These are phyloP conservation scores for Python bivittatus DNA, from an alignment of 2,113 vertebrate species.

Conservation along the genomic window DNA sequence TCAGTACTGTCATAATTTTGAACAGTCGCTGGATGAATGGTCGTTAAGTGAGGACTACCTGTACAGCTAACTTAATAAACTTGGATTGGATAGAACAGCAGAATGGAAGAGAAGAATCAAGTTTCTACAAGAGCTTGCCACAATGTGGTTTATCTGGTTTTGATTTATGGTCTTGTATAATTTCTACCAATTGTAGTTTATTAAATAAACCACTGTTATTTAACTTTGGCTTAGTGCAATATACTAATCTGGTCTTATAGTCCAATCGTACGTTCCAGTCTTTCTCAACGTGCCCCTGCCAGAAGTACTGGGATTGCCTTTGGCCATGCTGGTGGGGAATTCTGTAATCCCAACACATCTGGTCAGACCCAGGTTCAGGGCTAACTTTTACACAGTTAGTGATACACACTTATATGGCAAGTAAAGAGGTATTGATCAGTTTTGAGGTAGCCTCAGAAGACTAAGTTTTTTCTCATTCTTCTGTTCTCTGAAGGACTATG, in stretches of 20 bases:
- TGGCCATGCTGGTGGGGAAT: neutral
- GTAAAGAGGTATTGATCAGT: neutral
- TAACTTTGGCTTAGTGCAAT: neutral
- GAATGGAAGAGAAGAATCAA: neutral
- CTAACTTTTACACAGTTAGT: neutral
- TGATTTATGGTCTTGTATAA: neutral
- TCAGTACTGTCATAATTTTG: too few relatives aligned
- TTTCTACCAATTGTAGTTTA: neutral
- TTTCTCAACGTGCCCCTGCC: neutral
- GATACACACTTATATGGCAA: neutral
- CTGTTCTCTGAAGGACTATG: neutral
- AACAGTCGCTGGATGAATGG: too few relatives aligned
- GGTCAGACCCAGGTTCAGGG: neutral
- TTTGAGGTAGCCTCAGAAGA: neutral
- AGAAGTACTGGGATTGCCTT: neutral
- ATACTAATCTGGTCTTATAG: neutral
- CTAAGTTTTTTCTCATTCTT: neutral
- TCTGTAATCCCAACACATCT: neutral
- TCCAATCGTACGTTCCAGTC: neutral
- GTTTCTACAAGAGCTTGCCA: neutral
- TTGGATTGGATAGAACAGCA: neutral
- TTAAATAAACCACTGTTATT: neutral
- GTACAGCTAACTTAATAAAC: neutral
- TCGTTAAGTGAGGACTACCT: too few relatives aligned
- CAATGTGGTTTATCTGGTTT: neutral